Evolutionary conservation across 2,797 vertebrate species (phyloP).

Genomic region (Nyctibius grandis): DNA sequence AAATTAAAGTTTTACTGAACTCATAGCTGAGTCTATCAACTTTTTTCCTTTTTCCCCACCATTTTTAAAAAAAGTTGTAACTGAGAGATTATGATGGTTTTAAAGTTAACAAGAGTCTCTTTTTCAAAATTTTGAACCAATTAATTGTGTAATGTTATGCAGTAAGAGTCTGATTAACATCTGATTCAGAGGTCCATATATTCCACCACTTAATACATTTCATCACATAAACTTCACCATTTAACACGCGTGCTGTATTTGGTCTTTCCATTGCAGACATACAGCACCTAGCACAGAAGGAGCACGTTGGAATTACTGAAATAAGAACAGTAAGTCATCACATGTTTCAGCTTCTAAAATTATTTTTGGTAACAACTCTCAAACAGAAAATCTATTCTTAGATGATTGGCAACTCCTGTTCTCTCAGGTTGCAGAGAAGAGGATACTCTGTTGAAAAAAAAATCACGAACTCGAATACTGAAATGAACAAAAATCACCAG

Average conservation of each 20-base stretch:
- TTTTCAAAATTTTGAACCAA: background rate
- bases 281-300: background rate
- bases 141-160: rapidly evolving
- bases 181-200: background rate
- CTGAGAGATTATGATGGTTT: background rate
- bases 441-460: background rate
- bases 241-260: background rate
- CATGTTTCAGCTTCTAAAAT: background rate
- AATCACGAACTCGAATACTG: background rate
- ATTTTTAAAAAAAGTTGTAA: background rate
- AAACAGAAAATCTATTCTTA: background rate
- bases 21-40: background rate
- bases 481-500: conserved; percentile 15
- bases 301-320: background rate
- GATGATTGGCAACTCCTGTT: background rate
- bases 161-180: background rate
- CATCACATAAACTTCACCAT: background rate
- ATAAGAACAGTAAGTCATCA: background rate
- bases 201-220: background rate
- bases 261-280: background rate
- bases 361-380: background rate
- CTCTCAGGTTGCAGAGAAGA: background rate
- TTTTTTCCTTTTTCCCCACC: background rate
- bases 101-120: background rate
- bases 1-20: background rate